These are phyloP conservation scores for Erythrolamprus reginae DNA, from an alignment of 2,113 vertebrate genomes.

Conservation along the genomic window DNA sequence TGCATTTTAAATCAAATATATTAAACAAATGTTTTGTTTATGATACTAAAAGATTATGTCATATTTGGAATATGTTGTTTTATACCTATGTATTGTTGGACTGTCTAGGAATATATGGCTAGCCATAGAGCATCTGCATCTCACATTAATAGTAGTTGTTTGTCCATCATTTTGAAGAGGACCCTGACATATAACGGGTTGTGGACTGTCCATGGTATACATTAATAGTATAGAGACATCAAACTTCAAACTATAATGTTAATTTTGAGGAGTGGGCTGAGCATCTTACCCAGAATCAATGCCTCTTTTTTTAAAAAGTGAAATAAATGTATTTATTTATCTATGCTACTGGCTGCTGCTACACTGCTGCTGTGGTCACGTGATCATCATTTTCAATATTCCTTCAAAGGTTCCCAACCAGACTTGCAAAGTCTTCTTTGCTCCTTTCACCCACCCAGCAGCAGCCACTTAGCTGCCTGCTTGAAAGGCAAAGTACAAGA, in stretches of 20 bases:
- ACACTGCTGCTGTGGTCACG: background rate
- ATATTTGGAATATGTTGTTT: constrained; percentile 52
- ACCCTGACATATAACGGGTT: no score
- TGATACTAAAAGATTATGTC: constrained; percentile 59
- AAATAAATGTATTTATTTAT: background rate
- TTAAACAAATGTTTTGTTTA: constrained; percentile 55
- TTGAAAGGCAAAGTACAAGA: background rate
- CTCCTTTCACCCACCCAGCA: background rate
- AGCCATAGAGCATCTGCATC: background rate
- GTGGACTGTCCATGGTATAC: no score
- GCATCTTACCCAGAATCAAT: background rate
- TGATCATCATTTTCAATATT: background rate
- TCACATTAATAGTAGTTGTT: background rate
- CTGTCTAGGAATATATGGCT: background rate
- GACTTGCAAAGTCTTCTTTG: background rate
- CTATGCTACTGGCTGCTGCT: background rate
- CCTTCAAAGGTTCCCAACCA: background rate
- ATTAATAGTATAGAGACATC: background rate
- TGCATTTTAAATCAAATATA: constrained; percentile 55
- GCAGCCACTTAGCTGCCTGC: background rate
- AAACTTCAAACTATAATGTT: background rate
- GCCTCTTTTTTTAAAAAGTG: background rate
- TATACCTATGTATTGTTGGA: constrained; percentile 9
- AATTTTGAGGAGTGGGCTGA: background rate
- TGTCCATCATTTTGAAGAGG: no score